These are phyloP conservation scores for Sphenodon punctatus DNA, from an alignment of 2,797 vertebrate genomes.

Conservation along the genomic window DNA sequence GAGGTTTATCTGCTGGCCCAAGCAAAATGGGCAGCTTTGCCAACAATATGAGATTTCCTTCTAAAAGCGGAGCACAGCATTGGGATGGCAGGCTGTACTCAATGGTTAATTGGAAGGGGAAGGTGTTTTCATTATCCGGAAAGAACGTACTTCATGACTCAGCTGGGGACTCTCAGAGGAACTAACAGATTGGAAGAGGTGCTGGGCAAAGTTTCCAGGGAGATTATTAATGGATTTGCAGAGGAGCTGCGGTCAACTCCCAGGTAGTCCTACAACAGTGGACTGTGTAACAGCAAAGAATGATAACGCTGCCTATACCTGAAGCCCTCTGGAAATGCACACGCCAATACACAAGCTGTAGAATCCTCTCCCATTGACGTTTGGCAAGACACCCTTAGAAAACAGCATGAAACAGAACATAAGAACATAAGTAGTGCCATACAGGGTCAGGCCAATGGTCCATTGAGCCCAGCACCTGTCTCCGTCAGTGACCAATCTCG, in stretches of 20 bases:
- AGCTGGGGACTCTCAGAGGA: background rate
- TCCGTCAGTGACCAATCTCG: too few relatives aligned
- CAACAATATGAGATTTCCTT: background rate
- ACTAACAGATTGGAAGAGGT: background rate
- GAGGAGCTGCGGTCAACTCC: background rate
- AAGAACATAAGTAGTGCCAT: too few relatives aligned
- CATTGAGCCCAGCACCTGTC: too few relatives aligned
- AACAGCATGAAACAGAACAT: background rate
- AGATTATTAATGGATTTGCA: background rate
- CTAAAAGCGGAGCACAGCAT: background rate
- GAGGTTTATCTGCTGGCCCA: background rate
- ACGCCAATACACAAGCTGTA: too few relatives aligned
- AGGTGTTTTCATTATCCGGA: background rate
- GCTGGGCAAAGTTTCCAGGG: background rate
- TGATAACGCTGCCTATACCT: too few relatives aligned
- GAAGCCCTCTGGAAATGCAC: too few relatives aligned
- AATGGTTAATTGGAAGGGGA: background rate
- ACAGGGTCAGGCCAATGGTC: too few relatives aligned
- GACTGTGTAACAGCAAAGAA: background rate
- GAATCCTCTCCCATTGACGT: background rate
- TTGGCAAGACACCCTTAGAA: background rate
- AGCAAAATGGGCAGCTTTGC: background rate
- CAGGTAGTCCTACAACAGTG: background rate
- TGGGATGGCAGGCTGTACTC: background rate
- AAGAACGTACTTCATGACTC: background rate